Evolutionary conservation across 2,113 vertebrate genomes (phyloP), one percentile per base, ranked within the genome.

Genomic region (Thamnaconus septentrionalis): DNA sequence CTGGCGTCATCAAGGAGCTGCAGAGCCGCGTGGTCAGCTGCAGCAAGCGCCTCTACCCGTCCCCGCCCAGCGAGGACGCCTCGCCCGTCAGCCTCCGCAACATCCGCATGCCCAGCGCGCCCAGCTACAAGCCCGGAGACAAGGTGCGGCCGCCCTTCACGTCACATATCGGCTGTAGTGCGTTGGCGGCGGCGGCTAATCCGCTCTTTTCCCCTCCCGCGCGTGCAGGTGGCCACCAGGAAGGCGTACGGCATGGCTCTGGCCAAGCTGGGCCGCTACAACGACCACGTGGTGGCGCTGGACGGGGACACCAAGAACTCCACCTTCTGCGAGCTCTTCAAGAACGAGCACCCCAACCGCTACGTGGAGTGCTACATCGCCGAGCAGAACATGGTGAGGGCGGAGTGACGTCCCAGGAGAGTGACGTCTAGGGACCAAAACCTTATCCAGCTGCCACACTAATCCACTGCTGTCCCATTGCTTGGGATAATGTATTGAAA

Each of bases 291-390:
- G 80, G 88, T 98, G 8, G 96, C 93, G 70, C 84, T 98, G 85
- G 96, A 98, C 5, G 95, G 95, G 0, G 95, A 98, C 82, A 97
- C 95, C 8, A 98, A 98, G 86, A 98, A 98, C 81, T 96, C 94
- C 59, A 98, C 96, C 75, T 98, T 95, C 89, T 88, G 95, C 0
- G 96, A 98, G 41, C 79, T 96, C 54, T 98, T 98, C 69, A 98
- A 93, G 86, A 98, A 98, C 47, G 96, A 97, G 18, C 94, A 96
- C 66, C 96, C 96, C 3, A 91, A 85, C 74, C 96, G 94, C 59
- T 98, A 92, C 79, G 93, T 98, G 3, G 96, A 98, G 77, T 98
- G 95, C 84, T 98, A 94, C 91, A 97, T 98, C 11, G 94, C 96
- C 3, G 95, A 98, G 79, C 96, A 98, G 86, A 98, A 98, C 85